Evolutionary conservation across 2,888 invertebrate genomes (phyloP).

Genomic region (Tethea ocularis): DNA sequence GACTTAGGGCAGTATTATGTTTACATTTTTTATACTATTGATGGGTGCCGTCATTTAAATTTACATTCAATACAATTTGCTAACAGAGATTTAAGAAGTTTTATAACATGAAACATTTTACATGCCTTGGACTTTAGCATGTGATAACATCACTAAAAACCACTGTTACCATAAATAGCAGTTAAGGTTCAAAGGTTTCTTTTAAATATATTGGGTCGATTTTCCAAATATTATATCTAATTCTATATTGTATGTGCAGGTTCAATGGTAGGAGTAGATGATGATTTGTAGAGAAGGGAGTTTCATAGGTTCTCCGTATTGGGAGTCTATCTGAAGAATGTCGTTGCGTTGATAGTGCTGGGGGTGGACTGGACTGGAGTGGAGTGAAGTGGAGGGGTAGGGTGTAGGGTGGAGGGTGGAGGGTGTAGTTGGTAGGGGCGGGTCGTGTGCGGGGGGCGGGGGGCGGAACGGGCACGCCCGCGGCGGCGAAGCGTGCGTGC

Average conservation of each 20-base stretch:
- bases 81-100: too few relatives aligned
- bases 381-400: constrained; percentile 22
- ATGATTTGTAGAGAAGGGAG: not conserved
- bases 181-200: too few relatives aligned
- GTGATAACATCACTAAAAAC: too few relatives aligned
- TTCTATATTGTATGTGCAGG: too few relatives aligned
- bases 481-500: constrained; percentile 37
- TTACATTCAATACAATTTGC: too few relatives aligned
- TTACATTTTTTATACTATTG: not conserved
- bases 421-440: constrained; percentile 30
- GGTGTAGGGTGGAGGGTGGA: constrained; percentile 29
- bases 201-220: too few relatives aligned
- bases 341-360: not conserved
- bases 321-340: not conserved
- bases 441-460: constrained; percentile 41
- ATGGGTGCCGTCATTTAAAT: not conserved
- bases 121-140: too few relatives aligned
- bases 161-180: too few relatives aligned
- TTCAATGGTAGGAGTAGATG: not conserved
- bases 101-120: too few relatives aligned
- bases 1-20: not conserved
- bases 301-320: not conserved
- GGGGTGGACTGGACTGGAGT: not conserved
- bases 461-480: constrained; percentile 38
- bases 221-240: too few relatives aligned